These are phyloP conservation scores for Molossus molossus DNA, from an alignment of 2,797 vertebrate genomes.

Conservation along the genomic window DNA sequence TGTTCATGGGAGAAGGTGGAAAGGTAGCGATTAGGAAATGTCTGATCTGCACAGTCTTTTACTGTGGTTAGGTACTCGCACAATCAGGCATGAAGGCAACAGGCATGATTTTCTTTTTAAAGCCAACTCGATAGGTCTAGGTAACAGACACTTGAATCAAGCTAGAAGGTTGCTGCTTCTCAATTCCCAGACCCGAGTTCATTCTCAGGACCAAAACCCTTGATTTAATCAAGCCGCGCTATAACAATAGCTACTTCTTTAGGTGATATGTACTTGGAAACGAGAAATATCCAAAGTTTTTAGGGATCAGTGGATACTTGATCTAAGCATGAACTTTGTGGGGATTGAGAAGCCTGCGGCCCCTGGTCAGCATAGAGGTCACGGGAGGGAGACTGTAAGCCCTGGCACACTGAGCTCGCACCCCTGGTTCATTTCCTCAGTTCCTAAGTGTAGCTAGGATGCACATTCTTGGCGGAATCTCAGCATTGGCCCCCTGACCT, in stretches of 20 bases:
- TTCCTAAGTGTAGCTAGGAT: not conserved
- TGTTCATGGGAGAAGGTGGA: not conserved
- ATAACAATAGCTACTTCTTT: not conserved
- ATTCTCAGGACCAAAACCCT: not conserved
- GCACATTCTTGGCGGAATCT: not conserved
- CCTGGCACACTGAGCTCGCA: too few species aligned
- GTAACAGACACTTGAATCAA: not conserved
- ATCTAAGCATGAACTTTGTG: not conserved
- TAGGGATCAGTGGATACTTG: not conserved
- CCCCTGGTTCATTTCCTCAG: not conserved
- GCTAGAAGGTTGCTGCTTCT: not conserved
- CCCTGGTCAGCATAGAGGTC: not conserved
- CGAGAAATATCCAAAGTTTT: not conserved
- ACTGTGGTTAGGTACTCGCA: not conserved
- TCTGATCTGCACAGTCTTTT: not conserved
- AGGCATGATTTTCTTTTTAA: not conserved
- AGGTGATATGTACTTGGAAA: not conserved
- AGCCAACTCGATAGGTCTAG: not conserved
- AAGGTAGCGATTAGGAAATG: not conserved
- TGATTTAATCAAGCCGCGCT: not conserved
- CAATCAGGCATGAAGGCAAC: not conserved
- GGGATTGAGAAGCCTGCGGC: not conserved
- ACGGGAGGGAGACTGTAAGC: not conserved
- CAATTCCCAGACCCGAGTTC: not conserved
- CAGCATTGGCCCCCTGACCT: not conserved